Base-by-base conservation (phyloP, 2,888 invertebrate genomes). In the Molanna angustata region DNA sequence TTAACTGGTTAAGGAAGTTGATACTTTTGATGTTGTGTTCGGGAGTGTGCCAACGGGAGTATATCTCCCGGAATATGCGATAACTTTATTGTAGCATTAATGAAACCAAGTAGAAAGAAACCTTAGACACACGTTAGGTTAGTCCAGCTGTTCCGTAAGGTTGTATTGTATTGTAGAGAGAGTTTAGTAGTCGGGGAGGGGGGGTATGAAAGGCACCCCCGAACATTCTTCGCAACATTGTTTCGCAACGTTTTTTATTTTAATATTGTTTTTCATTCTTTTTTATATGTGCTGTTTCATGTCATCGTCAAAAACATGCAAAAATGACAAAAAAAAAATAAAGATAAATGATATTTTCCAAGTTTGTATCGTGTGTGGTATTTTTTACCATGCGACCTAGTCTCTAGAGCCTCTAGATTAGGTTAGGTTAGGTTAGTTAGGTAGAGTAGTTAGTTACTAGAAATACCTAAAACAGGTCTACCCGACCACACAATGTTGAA, bases 341-440 rank as follows among this genome's bases (percentile, higher is more conserved):
- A 47, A 43, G 42, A 55, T 73, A 71, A 72, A 67, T 67, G n/a
- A 74, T 76, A 72, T 70, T 75, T 76, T 77, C 77, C 76, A 76
- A 72, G 43, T 71, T 72, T 74, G 74, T 75, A 72, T 74, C 66
- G 74, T 75, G 74, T 71, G 73, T 73, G 76, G 75, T 74, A 73
- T 75, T 42, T 31, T 74, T 72, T 73, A 74, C 75, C 75, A 73
- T 69, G 72, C 72, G 73, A 69, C 76, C 77, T 77, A 77, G 77
- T 77, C 76, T 77, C 76, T 76, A 74, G 66, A 19, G 31, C 47
- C 63, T 69, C 71, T 79, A 78, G 79, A 67, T 72, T 78, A 78
- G 75, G 70, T 71, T 79, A 78, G 79, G 79, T 64, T 76, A 76
- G 73, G 74, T 69, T 73, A 76, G 76, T 72, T 77, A 77, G 76